Base-by-base conservation (phyloP, 2,113 vertebrate species). In the Notarius quadriscutis region DNA sequence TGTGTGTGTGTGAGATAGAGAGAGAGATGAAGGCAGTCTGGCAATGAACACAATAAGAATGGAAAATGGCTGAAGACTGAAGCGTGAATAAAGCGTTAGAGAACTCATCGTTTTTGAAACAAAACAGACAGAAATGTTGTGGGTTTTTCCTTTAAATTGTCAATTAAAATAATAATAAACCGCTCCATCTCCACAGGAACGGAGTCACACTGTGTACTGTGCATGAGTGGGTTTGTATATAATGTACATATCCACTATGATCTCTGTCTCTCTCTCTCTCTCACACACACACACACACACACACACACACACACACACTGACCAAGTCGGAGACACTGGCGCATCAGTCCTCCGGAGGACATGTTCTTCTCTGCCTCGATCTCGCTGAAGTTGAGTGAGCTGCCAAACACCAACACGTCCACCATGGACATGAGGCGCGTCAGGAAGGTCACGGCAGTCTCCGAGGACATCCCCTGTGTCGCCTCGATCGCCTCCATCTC, bases 311-410 rank as follows among this genome's bases (percentile, higher is more conserved):
- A 55, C 50, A 27, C n/a, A 34, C 55, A 80, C 95, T 95, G 92
- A 97, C 95, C 96, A 51, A 99, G 96, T 93, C 98, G 93, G 90
- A 99, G 96, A 94, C 98, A 99, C 93, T 99, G 98, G 75, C 98
- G 95, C 97, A 99, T 99, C 89, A 99, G 94, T 79, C 98, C 97
- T 89, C 98, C 98, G 25, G 98, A 97, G 86, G 98, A 99, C 98
- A 99, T 99, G 94, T 99, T 99, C 93, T 99, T 99, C 94, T 99
- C 98, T 11, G 97, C 97, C 94, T 99, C 98, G 50, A 99, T 99
- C 93, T 99, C 97, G 90, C 97, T 98, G 93, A 99, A 99, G 95
- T 99, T 99, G 86, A 99, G 96, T 85, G 98, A 99, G 78, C 98
- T 99, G 81, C 97, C 97, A 92, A 99, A 99, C 41, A 99, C 98